phyloP scores from a whole-genome alignment of 1,140 invertebrate species.

The Ceratoteleas bidentatus region DNA sequence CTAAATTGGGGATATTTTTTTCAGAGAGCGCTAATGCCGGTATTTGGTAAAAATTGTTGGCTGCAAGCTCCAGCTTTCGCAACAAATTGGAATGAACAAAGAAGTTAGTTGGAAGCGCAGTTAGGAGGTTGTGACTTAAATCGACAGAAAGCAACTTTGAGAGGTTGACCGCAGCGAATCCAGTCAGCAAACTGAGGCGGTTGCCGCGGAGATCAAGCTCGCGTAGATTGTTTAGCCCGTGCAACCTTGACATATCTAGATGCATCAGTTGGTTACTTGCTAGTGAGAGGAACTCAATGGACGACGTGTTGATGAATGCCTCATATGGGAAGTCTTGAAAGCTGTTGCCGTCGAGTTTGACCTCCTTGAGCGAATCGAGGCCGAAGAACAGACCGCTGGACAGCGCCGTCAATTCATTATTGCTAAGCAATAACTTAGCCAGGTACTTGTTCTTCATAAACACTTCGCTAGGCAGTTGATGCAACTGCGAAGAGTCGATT shows the following conservation, averaged over 20 bases:
- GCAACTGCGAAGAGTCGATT: constrained; percentile 86
- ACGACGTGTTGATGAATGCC: constrained; percentile 87
- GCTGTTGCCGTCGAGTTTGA: constrained; percentile 87
- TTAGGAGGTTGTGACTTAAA: constrained; percentile 87
- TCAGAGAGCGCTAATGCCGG: constrained; percentile 90
- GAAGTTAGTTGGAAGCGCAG: constrained; percentile 91
- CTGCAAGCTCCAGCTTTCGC: constrained; percentile 88
- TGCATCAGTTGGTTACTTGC: constrained; percentile 87
- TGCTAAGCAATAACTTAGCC: constrained; percentile 86
- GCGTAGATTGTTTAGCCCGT: constrained; percentile 86
- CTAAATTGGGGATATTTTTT: constrained; percentile 86
- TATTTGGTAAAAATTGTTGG: constrained; percentile 90
- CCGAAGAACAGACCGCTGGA: constrained; percentile 86
- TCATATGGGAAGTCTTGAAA: constrained; percentile 89
- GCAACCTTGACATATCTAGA: constrained; percentile 89
- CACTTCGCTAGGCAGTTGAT: constrained; percentile 84
- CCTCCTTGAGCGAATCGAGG: constrained; percentile 87
- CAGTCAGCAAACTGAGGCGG: constrained; percentile 87
- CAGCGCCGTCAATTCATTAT: constrained; percentile 85
- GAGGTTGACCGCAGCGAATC: constrained; percentile 88
- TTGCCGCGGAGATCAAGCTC: constrained; percentile 89
- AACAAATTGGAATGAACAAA: constrained; percentile 87
- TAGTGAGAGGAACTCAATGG: constrained; percentile 87
- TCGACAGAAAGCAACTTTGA: constrained; percentile 87
- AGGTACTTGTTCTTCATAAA: constrained; percentile 89